A percentile compares a stretch with the other conserved stretches of the same genome.
Evolutionary conservation across 2,888 invertebrate genomes (phyloP).

Genomic region (Limnephilus rhombicus): DNA sequence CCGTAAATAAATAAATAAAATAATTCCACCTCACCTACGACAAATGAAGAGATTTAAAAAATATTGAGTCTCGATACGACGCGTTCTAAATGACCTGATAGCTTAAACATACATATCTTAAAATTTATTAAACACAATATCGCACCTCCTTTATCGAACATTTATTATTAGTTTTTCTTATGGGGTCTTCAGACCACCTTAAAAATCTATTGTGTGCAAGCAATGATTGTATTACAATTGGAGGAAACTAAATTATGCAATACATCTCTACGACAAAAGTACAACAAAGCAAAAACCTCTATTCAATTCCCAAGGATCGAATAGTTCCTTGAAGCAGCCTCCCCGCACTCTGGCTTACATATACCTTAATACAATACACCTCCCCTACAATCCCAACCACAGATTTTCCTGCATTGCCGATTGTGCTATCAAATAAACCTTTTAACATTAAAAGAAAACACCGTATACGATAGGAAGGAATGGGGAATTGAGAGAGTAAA

Average conservation of each 20-base stretch:
- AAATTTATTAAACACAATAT: neutral
- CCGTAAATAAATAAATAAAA: no score
- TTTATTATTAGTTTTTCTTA: neutral
- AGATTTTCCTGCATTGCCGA: conserved; percentile 15
- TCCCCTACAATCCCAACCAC: conserved; percentile 6
- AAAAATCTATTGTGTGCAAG: neutral
- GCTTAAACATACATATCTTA: neutral
- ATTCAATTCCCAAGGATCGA: neutral
- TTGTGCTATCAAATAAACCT: conserved; percentile 17
- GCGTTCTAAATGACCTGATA: neutral
- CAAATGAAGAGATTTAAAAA: no score
- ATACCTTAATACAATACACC: neutral
- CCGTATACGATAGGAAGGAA: neutral
- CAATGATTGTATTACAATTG: neutral
- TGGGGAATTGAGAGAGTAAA: neutral
- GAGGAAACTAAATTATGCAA: neutral
- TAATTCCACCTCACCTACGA: no score
- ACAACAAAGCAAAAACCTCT: neutral
- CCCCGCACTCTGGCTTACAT: neutral
- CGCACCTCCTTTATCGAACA: neutral
- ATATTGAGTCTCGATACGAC: neutral
- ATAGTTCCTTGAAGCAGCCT: neutral
- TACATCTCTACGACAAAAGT: neutral
- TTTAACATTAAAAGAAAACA: conserved; percentile 39
- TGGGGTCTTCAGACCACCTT: neutral